Percentiles rank a stretch among this genome's conserved stretches.
phyloP scores from a whole-genome alignment of 2,113 vertebrate genomes.

The Gnathonemus echidnorhynchus region DNA sequence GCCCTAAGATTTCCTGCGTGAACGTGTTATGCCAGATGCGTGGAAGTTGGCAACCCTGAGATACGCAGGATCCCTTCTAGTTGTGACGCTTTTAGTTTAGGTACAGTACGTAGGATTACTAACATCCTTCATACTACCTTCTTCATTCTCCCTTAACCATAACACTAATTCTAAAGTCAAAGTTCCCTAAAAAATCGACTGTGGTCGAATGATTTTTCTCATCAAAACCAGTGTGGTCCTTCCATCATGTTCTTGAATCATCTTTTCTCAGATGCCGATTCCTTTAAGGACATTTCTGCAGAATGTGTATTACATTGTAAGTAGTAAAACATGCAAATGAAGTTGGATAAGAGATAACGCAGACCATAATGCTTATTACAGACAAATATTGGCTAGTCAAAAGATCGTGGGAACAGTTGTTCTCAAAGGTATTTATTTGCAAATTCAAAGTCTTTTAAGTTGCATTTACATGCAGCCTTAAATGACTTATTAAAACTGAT shows the following conservation, averaged over 20 bases:
- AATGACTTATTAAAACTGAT: not conserved
- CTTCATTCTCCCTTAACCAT: not conserved
- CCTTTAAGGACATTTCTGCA: not conserved
- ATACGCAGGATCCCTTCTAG: not conserved
- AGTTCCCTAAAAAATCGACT: not conserved
- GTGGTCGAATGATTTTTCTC: not conserved
- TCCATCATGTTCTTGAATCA: not conserved
- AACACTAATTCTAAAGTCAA: not conserved
- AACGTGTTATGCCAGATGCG: not conserved
- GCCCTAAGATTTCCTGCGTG: not conserved
- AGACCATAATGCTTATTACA: not conserved
- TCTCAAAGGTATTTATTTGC: constrained; percentile 6
- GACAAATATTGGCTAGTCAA: not conserved
- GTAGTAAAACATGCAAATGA: not conserved
- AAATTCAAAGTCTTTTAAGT: not conserved
- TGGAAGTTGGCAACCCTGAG: not conserved
- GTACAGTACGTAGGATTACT: not conserved
- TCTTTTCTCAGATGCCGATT: not conserved
- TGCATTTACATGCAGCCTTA: not conserved
- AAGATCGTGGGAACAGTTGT: not conserved
- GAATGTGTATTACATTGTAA: not conserved
- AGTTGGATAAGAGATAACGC: not conserved
- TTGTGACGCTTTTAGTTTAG: not conserved
- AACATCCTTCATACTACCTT: not conserved
- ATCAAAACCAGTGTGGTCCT: not conserved